These are phyloP conservation scores for Murina feae DNA, from an alignment of 2,113 vertebrate species.

Conservation along the genomic window DNA sequence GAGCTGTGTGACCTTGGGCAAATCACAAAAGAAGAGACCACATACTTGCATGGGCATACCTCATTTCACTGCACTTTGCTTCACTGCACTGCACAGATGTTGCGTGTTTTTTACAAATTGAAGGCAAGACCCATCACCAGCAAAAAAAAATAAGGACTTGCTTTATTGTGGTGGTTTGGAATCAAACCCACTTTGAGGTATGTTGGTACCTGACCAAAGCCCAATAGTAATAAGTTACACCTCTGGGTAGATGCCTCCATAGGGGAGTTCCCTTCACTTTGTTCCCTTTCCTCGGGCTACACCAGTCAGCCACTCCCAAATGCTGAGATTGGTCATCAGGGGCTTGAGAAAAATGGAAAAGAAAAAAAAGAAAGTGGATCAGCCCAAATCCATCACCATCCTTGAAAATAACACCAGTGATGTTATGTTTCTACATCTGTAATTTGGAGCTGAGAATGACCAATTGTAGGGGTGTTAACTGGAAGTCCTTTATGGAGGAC, in stretches of 20 bases:
- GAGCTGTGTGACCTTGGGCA: neutral
- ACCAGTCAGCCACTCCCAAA: neutral
- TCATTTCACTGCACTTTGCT: neutral
- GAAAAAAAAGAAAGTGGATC: neutral
- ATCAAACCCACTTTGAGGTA: neutral
- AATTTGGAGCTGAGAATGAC: neutral
- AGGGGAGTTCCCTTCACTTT: neutral
- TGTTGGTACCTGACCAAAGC: neutral
- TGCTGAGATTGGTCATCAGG: neutral
- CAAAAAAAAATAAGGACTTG: neutral
- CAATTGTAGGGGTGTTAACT: neutral
- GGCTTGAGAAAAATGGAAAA: neutral
- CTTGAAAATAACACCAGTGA: neutral
- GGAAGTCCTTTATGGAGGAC: neutral
- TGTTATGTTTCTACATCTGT: neutral
- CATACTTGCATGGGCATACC: neutral
- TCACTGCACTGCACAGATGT: neutral
- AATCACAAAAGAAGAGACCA: neutral
- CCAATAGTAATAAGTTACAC: neutral
- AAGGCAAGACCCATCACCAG: neutral
- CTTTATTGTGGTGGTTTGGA: neutral
- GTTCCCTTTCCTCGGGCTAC: neutral
- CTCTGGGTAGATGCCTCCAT: no score
- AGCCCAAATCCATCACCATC: neutral
- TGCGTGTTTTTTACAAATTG: neutral